Base-by-base conservation (phyloP, 2,113 vertebrate species). In the Ophthalmolycus amberensis region DNA sequence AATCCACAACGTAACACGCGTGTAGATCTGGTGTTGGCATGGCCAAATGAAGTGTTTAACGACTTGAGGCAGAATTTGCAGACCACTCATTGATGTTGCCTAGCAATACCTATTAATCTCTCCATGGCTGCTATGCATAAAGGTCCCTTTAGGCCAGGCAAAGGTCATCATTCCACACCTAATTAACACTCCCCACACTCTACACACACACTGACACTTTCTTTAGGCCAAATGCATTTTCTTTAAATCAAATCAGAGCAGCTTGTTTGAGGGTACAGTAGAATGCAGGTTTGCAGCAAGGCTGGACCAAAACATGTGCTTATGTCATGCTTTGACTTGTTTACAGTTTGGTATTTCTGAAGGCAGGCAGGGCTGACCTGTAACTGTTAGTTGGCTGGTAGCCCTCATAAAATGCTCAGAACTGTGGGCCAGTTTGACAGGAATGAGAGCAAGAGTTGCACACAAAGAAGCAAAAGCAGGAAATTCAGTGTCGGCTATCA, bases 321-420 rank as follows among this genome's bases (percentile, higher is more conserved):
- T 89, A 87, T 85, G 86, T 92, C 91, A 89, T 89, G 90, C 88
- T 91, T 93, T 90, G 90, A 91, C 89, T 87, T 91, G 90, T 91
- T 93, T 92, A 88, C 88, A 80, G 78, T 90, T 85, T 83, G 85
- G 89, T 74, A 91, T 93, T 91, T 87, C 65, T 78, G 79, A 75
- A 88, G 62, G 78, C 82, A 89, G 82, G 72, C 78, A 69, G 75
- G 42, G 52, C 80, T 91, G 91, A 89, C 89, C 90, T 90, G 85
- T 81, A 92, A 82, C 90, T 85, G 87, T 91, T 85, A 81, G 82
- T 77, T 84, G 73, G 87, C 83, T 86, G 88, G 84, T 92, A 91
- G 71, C 77, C 27, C 83, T 71, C 68, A 18, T 79, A 37, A 44
- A 74, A 50, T 71, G 71, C 72, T 90, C 77, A 85, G 85, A 77